A percentile compares a stretch with the other conserved stretches of the same genome.
Conservation (phyloP, 1,140 invertebrate genomes). For the Saxidomus purpurata region DNA sequence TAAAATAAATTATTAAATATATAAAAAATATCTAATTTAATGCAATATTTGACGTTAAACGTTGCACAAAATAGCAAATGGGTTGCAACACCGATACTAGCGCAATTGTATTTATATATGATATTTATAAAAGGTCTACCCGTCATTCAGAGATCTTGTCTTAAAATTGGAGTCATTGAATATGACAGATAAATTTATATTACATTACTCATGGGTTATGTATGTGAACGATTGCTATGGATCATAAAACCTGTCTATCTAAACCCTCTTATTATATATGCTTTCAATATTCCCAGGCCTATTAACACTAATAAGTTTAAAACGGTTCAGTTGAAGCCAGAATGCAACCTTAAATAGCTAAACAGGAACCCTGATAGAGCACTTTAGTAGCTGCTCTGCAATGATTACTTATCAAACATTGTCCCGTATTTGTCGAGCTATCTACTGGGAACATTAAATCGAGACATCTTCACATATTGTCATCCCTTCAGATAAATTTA, state of each 20-base stretch:
- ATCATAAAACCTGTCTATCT: slow-evolving; percentile 16
- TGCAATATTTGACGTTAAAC: background rate
- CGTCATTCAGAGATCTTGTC: background rate
- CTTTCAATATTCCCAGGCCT: background rate
- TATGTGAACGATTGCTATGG: background rate
- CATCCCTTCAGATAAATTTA: no score
- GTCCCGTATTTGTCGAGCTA: no score
- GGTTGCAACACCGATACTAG: background rate
- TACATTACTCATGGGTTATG: slow-evolving; percentile 2
- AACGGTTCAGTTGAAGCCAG: no score
- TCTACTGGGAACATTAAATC: no score
- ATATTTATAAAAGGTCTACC: background rate
- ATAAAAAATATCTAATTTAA: no score
- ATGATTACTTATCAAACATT: no score
- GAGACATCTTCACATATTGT: no score
- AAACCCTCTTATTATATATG: background rate
- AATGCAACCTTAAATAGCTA: no score
- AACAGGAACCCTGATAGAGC: no score
- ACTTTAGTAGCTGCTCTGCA: no score
- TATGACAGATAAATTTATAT: slow-evolving; percentile 12
- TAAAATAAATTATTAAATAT: no score
- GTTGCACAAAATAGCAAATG: background rate
- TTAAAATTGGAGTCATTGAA: background rate
- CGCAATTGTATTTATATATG: background rate
- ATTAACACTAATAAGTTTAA: no score